These are phyloP conservation scores for Limnothrissa miodon DNA, from an alignment of 2,113 vertebrate genomes.

Conservation along the genomic window DNA sequence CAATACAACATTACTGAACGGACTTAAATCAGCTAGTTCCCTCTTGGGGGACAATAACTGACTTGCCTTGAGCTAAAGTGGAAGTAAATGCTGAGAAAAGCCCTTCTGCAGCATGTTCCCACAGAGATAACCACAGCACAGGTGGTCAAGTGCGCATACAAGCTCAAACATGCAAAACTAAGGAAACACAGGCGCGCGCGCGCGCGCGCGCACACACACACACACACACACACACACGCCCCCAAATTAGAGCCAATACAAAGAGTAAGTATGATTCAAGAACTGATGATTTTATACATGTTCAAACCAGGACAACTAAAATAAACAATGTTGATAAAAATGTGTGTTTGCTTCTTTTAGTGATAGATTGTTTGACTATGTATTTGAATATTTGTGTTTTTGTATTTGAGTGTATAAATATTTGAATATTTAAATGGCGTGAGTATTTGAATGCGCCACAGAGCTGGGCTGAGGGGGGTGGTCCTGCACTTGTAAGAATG, in stretches of 20 bases:
- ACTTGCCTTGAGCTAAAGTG: background rate
- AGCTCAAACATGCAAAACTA: background rate
- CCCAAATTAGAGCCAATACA: background rate
- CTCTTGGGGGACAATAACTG: background rate
- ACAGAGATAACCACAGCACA: constrained; percentile 6
- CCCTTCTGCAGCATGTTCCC: constrained; percentile 2
- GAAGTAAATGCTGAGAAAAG: background rate
- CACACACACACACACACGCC: background rate
- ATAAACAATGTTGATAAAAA: background rate
- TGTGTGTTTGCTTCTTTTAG: background rate
- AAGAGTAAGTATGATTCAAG: background rate
- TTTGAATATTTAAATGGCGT: background rate
- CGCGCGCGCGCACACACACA: too few species aligned
- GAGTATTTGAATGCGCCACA: background rate
- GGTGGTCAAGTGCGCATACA: background rate
- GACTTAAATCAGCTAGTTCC: background rate
- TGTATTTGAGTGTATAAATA: background rate
- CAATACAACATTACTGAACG: background rate
- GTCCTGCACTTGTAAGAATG: background rate
- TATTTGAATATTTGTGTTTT: background rate
- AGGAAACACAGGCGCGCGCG: too few species aligned
- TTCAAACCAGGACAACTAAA: background rate
- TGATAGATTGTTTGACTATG: background rate
- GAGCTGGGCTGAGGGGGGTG: background rate
- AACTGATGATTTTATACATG: background rate